phyloP scores from a whole-genome alignment of 2,888 invertebrate genomes.

The Volucella inflata region DNA sequence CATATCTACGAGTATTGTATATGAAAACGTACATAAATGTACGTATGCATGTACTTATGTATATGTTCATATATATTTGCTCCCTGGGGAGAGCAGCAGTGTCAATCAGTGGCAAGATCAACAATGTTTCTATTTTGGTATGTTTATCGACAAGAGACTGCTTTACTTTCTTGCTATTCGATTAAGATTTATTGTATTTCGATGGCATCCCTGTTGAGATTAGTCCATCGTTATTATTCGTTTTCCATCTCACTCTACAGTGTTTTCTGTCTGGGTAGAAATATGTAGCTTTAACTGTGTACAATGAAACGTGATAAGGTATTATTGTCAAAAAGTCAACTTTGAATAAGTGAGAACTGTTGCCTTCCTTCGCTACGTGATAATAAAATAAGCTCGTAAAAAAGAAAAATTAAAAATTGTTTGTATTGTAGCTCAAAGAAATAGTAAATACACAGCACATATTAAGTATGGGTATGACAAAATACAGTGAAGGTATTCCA shows the following conservation, averaged over 20 bases:
- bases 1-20: no score
- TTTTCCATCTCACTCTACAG: slow-evolving; percentile 14
- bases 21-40: no score
- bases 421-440: slow-evolving; percentile 24
- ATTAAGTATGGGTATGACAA: slow-evolving; percentile 38
- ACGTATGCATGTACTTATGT: no score
- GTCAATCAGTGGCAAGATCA: neutral
- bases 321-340: slow-evolving; percentile 30
- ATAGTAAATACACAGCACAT: slow-evolving; percentile 43
- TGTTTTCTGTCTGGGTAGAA: slow-evolving; percentile 29
- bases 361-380: slow-evolving; percentile 42
- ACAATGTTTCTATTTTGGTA: slow-evolving; percentile 19
- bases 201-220: slow-evolving; percentile 67
- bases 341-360: slow-evolving; percentile 36
- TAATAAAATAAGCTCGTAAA: slow-evolving; percentile 32
- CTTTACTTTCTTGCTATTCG: slow-evolving; percentile 60
- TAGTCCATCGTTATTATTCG: slow-evolving; percentile 24
- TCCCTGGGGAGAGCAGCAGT: neutral
- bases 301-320: slow-evolving; percentile 56
- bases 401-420: slow-evolving; percentile 26
- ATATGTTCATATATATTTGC: no score
- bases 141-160: slow-evolving; percentile 45
- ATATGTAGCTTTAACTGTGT: slow-evolving; percentile 59
- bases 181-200: slow-evolving; percentile 69
- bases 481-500: slow-evolving; percentile 66